Base-by-base conservation (phyloP, 1,140 invertebrate species). In the Latrodectus geometricus region DNA sequence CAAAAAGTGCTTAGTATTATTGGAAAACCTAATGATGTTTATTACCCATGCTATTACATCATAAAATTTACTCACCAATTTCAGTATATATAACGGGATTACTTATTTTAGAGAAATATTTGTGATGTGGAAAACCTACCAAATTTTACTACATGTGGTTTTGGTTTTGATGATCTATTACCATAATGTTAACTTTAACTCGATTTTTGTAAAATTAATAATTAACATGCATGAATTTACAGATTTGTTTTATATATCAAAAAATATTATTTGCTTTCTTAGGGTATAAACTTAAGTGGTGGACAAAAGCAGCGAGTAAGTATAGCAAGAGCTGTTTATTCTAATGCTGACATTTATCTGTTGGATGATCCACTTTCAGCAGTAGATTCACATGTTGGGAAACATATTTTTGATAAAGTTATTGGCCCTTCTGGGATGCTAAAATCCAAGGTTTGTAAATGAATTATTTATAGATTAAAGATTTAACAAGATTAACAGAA, bases 311-410 rank as follows among this genome's bases (percentile, higher is more conserved):
- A 90, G 84, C 81, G 90, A 75, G 88, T 90, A 0, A 89, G 89
- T 54, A 66, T 91, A 20, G 90, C 90, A 7, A 80, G 90, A 85
- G 90, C 90, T 20, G 89, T 90, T n/a, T 90, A 90, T 86, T 66
- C 89, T 72, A 88, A 87, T 65, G 88, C 89, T 79, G 91, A 92
- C 86, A 89, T 92, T 14, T 92, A 90, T 86, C 78, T 92, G 8
- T 88, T 92, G 21, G 92, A 92, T 89, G 92, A 92, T 89, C 92
- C 92, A 20, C 89, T 92, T 4, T 91, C 91, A 77, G 89, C 89
- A 49, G 91, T 92, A 9, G 91, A 92, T 87, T 89, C 91, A 0
- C 91, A 92, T 88, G 91, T 92, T 50, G 91, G 91, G 56, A 91
- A 90, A 85, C 91, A 91, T 78, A 91, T 92, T 21, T 92, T 91